Evolutionary conservation across 2,113 vertebrate species (phyloP), one percentile per base, ranked within the genome.

Genomic region (Bos indicus): DNA sequence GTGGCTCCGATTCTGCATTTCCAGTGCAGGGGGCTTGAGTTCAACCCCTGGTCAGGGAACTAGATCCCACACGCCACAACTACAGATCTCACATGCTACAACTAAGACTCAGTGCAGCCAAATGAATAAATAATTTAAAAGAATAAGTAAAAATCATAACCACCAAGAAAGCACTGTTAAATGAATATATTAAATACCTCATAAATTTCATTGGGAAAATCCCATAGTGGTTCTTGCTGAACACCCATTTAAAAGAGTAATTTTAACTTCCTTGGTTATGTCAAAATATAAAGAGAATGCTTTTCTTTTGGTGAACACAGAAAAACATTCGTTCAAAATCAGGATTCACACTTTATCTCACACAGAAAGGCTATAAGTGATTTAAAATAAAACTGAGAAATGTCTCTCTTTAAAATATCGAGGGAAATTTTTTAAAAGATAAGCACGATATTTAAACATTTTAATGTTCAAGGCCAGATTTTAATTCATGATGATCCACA

Each of bases 221-320:
- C 95, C 94, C 46, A 64, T n/a, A 98, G 88, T 54, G 64, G 43
- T 90, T 96, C 80, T 97, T 96, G 82, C 74, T 93, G 88, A 97
- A 97, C 95, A 98, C 92, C 98, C 98, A 97, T 98, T 98, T 96
- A 98, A 71, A 98, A 97, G 88, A 96, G 94, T 98, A 98, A 98
- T 93, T 97, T 98, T 98, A 98, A 98, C 80, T 28, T 36, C n/a
- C 57, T 94, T 95, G 82, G 89, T 96, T 93, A 97, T 98, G 97
- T 98, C 97, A 95, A 97, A 98, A 90, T 95, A 94, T 96, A 96
- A 98, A 97, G 56, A 93, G 52, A 98, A 98, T 94, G 92, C 62
- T 96, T 97, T 97, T 93, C 92, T 96, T 95, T 94, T 52, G 64
- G 48, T 84, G 23, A 81, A 54, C 67, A 84, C 21, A 62, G 10